phyloP scores from a whole-genome alignment of 1,140 invertebrate genomes.

The Drosophila burlai region DNA sequence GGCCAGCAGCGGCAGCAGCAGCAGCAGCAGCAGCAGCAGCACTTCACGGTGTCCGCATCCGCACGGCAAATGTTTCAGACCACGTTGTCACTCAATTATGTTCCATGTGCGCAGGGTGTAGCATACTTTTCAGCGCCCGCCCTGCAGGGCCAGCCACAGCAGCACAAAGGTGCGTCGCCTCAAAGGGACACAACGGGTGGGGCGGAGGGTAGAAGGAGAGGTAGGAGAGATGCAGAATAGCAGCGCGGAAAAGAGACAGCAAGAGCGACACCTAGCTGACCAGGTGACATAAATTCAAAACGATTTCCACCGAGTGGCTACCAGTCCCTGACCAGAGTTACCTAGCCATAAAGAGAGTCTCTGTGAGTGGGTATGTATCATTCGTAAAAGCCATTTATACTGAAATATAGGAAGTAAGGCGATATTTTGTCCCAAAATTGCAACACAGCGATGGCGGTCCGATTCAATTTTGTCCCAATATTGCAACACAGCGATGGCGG shows the following conservation, averaged over 20 bases:
- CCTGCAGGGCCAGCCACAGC: conserved; percentile 18
- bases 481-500: too few species aligned
- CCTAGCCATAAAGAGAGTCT: background rate
- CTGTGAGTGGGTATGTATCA: too few species aligned
- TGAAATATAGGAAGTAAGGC: too few species aligned
- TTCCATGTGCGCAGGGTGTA: conserved; percentile 72
- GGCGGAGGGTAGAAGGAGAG: background rate
- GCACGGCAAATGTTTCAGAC: conserved; percentile 75
- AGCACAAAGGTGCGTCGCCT: conserved; percentile 9
- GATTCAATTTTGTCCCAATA: too few species aligned
- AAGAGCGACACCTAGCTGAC: conserved; percentile 22
- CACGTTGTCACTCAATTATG: conserved; percentile 81
- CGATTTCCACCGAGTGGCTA: conserved; percentile 17
- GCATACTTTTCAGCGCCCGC: conserved; percentile 71
- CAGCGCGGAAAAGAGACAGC: too few species aligned
- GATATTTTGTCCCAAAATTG: too few species aligned
- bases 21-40: conserved; percentile 20
- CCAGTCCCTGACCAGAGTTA: background rate
- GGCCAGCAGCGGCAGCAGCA: too few species aligned
- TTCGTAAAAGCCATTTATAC: too few species aligned
- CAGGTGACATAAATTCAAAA: conserved; percentile 46
- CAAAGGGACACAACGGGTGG: conserved; percentile 2
- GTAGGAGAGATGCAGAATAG: background rate
- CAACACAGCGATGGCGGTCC: too few species aligned
- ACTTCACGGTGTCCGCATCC: conserved; percentile 64